These are phyloP conservation scores for Cochlearius cochlearius DNA, from an alignment of 2,113 vertebrate genomes.

Conservation along the genomic window DNA sequence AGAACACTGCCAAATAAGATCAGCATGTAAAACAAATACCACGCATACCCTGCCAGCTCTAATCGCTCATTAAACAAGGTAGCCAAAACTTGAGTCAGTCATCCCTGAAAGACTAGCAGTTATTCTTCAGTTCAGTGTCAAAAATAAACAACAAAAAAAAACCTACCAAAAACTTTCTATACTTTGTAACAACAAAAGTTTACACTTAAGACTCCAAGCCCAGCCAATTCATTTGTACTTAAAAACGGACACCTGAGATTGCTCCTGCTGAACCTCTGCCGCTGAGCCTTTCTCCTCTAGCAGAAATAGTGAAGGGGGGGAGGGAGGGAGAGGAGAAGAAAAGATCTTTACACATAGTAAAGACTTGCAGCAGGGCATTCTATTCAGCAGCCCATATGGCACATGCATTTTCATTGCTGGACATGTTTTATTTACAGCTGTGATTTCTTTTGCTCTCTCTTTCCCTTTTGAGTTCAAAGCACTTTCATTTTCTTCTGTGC, in stretches of 20 bases:
- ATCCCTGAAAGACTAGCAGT: neutral
- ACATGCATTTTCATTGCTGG: neutral
- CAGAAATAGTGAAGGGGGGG: neutral
- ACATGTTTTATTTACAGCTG: slow-evolving; percentile 5
- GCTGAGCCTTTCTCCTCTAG: neutral
- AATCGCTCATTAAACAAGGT: neutral
- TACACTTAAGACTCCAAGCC: neutral
- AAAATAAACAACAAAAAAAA: neutral
- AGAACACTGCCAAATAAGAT: neutral
- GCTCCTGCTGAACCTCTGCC: neutral
- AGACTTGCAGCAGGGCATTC: neutral
- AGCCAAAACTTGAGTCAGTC: neutral
- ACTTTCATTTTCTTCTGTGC: neutral
- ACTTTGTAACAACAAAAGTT: neutral
- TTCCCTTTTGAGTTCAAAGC: neutral
- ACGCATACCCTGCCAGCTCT: neutral
- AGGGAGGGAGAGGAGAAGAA: neutral
- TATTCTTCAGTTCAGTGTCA: neutral
- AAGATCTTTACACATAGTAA: neutral
- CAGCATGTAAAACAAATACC: neutral
- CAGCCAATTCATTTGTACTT: neutral
- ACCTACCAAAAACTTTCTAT: neutral
- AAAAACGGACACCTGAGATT: neutral
- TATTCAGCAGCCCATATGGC: neutral
- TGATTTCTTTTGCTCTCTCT: neutral